phyloP scores from a whole-genome alignment of 1,140 invertebrate genomes.

The Micrasema longulum region DNA sequence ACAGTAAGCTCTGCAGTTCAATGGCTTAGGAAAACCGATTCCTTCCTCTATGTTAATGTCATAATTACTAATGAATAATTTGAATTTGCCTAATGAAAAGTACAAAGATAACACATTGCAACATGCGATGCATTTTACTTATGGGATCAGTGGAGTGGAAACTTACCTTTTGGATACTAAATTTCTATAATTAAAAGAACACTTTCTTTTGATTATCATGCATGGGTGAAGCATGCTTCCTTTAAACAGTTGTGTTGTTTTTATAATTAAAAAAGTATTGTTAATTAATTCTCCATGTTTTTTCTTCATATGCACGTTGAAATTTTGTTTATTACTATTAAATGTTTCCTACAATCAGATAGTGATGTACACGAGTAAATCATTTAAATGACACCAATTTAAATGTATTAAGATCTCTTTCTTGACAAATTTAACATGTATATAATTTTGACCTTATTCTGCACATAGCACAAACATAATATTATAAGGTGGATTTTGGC shows the following conservation, averaged over 20 bases:
- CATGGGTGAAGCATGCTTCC: not conserved
- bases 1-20: no score
- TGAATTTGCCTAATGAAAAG: slow-evolving; percentile 6
- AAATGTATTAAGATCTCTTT: no score
- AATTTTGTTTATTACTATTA: no score
- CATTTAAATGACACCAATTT: no score
- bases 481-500: no score
- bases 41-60: no score
- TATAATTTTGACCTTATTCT: no score
- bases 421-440: no score
- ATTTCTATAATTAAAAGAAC: not conserved
- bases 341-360: no score
- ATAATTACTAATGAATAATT: slow-evolving; percentile 27
- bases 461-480: no score
- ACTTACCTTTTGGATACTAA: not conserved
- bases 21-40: slow-evolving; percentile 25
- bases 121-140: slow-evolving; percentile 19
- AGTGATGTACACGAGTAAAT: no score
- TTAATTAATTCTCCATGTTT: not conserved
- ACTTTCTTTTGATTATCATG: slow-evolving; percentile 31
- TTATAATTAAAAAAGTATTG: not conserved
- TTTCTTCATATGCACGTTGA: no score
- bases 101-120: not conserved
- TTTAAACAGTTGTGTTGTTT: not conserved
- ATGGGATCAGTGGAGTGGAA: slow-evolving; percentile 3